Evolutionary conservation across 1,140 invertebrate species (phyloP).

Genomic region (Physella acuta): DNA sequence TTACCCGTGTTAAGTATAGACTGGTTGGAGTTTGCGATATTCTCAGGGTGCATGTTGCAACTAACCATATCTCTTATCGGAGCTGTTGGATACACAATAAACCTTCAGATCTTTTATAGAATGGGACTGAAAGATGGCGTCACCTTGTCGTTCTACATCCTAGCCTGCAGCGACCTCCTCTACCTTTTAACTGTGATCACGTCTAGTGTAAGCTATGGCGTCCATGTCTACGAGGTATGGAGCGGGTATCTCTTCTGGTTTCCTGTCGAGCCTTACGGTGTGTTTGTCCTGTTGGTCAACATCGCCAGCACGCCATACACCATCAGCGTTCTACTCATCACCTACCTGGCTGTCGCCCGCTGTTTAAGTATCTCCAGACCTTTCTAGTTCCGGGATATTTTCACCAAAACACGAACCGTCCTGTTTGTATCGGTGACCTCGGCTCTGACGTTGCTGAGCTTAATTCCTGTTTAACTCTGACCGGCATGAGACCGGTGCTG

Average conservation of each 20-base stretch:
- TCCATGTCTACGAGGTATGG: not conserved
- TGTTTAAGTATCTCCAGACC: constrained; percentile 16
- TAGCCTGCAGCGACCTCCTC: not conserved
- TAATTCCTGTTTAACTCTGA: not conserved
- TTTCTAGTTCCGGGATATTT: not conserved
- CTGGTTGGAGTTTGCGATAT: too few species aligned
- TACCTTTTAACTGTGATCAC: not conserved
- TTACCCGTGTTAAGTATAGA: too few species aligned
- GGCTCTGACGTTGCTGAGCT: not conserved
- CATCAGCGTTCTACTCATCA: not conserved
- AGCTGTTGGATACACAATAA: not conserved
- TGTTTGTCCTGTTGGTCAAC: not conserved
- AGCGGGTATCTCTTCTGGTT: not conserved
- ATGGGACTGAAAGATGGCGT: constrained; percentile 9
- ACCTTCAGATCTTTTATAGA: not conserved
- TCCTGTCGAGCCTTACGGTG: not conserved
- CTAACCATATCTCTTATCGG: not conserved
- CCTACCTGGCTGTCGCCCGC: not conserved
- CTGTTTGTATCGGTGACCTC: not conserved
- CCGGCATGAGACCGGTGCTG: not conserved
- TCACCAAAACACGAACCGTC: not conserved
- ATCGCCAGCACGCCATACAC: not conserved
- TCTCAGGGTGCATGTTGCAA: not conserved
- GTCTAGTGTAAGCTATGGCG: too few species aligned
- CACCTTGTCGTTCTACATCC: not conserved